Base-by-base conservation (phyloP, 1,140 invertebrate genomes). In the Octopus sinensis region DNA sequence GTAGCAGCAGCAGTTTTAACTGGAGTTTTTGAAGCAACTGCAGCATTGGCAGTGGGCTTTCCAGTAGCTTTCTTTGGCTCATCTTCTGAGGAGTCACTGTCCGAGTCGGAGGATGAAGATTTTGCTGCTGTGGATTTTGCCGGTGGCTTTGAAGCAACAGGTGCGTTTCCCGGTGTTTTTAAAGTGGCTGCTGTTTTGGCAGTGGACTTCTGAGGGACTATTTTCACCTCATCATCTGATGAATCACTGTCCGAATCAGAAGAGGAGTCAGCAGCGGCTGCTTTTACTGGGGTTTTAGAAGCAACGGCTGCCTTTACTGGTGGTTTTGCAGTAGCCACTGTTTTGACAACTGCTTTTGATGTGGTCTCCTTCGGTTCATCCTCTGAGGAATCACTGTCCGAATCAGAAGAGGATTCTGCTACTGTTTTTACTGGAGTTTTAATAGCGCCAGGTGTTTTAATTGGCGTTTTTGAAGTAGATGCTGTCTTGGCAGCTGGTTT, bases 1-100 rank as follows among this genome's bases (percentile, higher is more conserved):
- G 80, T 79, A 30, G 62, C 68, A n/a, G 83, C 53, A n/a, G 83
- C 62, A 82, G 81, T 83, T 3, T 56, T 17, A 43, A 81, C 17
- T 43, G 80, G 13, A 73, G 54, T 17, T 81, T 85, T 86, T 23
- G 76, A 75, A 5, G 73, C 53, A 43, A 30, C 82, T 9, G 83
- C 84, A 79, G 80, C 82, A 30, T 83, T 82, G 54, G 76, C 43
- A 52, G 75, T 77, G 23, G 54, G 51, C 53, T 73, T 80, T 78
- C n/a, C 79, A 73, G 80, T 53, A 52, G 80, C 17, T 79, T 54
- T 73, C 51, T 30, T 6, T 4, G 83, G 13, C 13, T 71, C 56
- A 23, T 54, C 52, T 13, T 76, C 79, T 76, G 56, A 73, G 30
- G 76, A 54, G 30, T 43, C 30, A 43, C 30, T 43, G 30, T 43